Evolutionary conservation across 2,113 vertebrate genomes (phyloP), one percentile per base, ranked within the genome.

Genomic region (Dasyprocta punctata): DNA sequence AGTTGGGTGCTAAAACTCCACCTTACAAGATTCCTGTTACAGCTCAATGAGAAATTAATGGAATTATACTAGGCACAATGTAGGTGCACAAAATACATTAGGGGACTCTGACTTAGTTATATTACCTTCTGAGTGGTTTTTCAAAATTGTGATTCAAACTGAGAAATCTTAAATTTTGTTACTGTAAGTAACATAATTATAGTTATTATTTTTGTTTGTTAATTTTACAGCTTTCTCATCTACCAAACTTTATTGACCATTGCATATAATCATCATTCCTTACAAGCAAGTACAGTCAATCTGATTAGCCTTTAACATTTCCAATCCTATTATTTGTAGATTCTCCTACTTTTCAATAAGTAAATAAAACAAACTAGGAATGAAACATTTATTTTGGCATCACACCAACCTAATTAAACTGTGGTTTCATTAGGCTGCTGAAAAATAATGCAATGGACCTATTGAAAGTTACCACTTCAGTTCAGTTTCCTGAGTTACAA

Each of bases 301-400:
- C 82, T 97, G 90, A 98, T 97, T 88, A 97, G 93, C 83, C 95
- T 97, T 96, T 96, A 96, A 56, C 26, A 67, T 92, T 95, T 17
- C 60, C 95, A 96, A 95, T 94, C 83, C 94, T 95, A 97, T 90
- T 97, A 54, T 86, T 94, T 96, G 41, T 41, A 97, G 94, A 86
- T 98, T 98, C 60, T n/a, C 61, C 86, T 96, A 89, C 84, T 97
- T 97, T 90, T 98, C 96, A 80, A 96, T 98, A 97, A 96, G 96
- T 95, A 98, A 98, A 98, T 97, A 98, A 98, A 98, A 94, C 87
- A 97, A 97, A 73, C 93, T 97, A 94, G 83, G 96, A 86, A 97
- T 97, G 96, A 95, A 96, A 91, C 94, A 95, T 95, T 98, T 95
- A 95, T 98, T 98, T 97, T 98, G 98, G 97, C 95, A 92, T 52